phyloP scores from a whole-genome alignment of 2,113 vertebrate genomes.

The Ornithorhynchus anatinus region DNA sequence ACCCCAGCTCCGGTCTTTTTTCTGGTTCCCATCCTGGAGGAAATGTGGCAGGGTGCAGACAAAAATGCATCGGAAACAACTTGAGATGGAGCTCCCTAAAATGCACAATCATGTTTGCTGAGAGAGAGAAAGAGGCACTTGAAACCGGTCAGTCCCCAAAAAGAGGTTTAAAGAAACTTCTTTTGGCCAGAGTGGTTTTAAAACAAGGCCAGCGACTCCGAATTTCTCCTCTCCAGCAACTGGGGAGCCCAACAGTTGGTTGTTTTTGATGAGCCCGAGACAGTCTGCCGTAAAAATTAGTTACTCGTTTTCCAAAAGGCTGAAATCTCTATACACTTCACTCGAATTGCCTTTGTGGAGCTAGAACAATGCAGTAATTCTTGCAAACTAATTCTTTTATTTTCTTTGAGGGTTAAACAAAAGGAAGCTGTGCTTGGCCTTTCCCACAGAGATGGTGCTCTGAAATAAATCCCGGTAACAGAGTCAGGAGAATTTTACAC shows the following conservation, averaged over 20 bases:
- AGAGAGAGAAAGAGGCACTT: background rate
- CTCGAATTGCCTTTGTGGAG: conserved; percentile 16
- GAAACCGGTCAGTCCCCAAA: background rate
- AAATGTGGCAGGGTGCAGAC: too few species aligned
- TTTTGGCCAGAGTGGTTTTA: background rate
- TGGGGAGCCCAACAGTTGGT: background rate
- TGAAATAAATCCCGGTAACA: too few species aligned
- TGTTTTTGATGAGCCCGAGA: background rate
- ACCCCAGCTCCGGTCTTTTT: too few species aligned
- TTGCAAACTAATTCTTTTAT: conserved; percentile 45
- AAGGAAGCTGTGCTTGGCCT: conserved; percentile 50
- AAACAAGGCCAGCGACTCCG: background rate
- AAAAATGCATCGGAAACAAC: background rate
- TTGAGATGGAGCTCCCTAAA: background rate
- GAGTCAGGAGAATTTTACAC: too few species aligned
- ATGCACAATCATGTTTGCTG: background rate
- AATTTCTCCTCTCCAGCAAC: background rate
- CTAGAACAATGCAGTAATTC: conserved; percentile 34
- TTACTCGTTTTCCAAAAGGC: conserved; percentile 15
- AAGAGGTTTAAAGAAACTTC: background rate
- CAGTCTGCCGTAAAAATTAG: background rate
- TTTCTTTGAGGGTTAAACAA: conserved; percentile 34
- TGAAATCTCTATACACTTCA: background rate
- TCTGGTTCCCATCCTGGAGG: too few species aligned
- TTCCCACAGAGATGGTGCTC: conserved; percentile 50